Percentiles rank a stretch among this genome's conserved stretches.
Conservation (phyloP, 2,888 invertebrate genomes). For the Parthenolecanium corni region DNA sequence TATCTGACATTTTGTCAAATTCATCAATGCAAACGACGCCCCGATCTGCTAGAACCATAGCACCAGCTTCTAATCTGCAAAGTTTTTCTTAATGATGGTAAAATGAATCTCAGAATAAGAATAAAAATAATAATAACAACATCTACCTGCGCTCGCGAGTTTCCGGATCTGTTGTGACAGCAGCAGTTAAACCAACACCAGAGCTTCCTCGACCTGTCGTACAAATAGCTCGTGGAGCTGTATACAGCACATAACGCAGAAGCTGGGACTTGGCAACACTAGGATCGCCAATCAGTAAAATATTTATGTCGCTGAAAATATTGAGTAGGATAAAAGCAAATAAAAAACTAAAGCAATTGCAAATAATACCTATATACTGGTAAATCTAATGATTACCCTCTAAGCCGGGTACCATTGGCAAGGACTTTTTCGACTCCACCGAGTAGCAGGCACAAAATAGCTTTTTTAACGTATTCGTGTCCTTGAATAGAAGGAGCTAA, state of each 20-base stretch:
- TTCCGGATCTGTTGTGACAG: constrained; percentile 91
- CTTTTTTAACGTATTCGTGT: constrained; percentile 90
- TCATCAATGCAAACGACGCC: constrained; percentile 96
- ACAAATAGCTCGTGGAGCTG: constrained; percentile 89
- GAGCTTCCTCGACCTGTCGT: constrained; percentile 97
- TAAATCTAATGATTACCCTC: constrained; percentile 58
- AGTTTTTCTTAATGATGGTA: background rate
- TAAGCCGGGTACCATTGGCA: constrained; percentile 78
- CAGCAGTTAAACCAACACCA: constrained; percentile 96
- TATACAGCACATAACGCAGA: constrained; percentile 80
- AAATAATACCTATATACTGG: no score
- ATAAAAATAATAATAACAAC: background rate
- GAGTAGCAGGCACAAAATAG: constrained; percentile 82
- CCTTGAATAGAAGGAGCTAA: constrained; percentile 97
- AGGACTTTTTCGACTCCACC: constrained; percentile 92
- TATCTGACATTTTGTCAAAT: constrained; percentile 99
- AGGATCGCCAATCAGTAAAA: constrained; percentile 93
- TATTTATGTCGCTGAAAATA: constrained; percentile 58
- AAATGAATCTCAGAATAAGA: background rate
- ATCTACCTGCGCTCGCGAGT: constrained; percentile 61
- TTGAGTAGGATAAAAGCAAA: background rate
- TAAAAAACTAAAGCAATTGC: background rate
- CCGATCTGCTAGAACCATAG: constrained; percentile 98
- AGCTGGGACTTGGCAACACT: constrained; percentile 98
- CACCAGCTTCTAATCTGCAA: constrained; percentile 81